A percentile compares a stretch with the other conserved stretches of the same genome.
These are phyloP conservation scores for Passer montanus DNA, from an alignment of 2,113 vertebrate species.

Conservation along the genomic window DNA sequence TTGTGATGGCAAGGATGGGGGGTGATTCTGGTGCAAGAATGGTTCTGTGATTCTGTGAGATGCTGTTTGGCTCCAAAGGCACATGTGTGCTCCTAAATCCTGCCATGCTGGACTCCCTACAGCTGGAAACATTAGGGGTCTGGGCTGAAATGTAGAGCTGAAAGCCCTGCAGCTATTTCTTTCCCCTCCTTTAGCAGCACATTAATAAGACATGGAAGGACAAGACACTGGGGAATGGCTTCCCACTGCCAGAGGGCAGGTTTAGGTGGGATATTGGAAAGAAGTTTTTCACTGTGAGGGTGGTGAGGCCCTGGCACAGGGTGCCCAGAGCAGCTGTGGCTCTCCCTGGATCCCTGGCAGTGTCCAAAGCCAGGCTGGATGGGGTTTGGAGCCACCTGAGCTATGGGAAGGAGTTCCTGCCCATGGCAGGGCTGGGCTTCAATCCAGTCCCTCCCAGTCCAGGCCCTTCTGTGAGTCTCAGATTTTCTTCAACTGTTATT, in stretches of 20 bases:
- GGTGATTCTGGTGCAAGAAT: neutral
- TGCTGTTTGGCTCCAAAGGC: neutral
- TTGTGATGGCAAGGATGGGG: neutral
- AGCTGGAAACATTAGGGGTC: neutral
- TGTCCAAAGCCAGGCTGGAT: accelerated
- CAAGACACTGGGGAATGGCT: neutral
- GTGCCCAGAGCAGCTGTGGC: neutral
- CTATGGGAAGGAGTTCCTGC: neutral
- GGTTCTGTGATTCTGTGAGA: neutral
- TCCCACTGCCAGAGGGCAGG: neutral
- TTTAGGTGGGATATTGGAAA: accelerated
- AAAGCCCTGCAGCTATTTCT: neutral
- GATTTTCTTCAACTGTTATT: neutral
- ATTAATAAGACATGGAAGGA: neutral
- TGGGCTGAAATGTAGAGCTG: neutral
- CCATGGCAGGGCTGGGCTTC: neutral
- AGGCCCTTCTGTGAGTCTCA: neutral
- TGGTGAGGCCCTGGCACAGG: neutral
- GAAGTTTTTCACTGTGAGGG: neutral
- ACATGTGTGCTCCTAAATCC: neutral
- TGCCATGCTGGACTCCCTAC: neutral
- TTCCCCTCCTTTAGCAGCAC: neutral
- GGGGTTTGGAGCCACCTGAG: accelerated
- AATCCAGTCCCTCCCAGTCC: neutral
- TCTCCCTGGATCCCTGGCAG: neutral